These are phyloP conservation scores for Trichosurus vulpecula DNA, from an alignment of 2,797 vertebrate species.

Conservation along the genomic window DNA sequence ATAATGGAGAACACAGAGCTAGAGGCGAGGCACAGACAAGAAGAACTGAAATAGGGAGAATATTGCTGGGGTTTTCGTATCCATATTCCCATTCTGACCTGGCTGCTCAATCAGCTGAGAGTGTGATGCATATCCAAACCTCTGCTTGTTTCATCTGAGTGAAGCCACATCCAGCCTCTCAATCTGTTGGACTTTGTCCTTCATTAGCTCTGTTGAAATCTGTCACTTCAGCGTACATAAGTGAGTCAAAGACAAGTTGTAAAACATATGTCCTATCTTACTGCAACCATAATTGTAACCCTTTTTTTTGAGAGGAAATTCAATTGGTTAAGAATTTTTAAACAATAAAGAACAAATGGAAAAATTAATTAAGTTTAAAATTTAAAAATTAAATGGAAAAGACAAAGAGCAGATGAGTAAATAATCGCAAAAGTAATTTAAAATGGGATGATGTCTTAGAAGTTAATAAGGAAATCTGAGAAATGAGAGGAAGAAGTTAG, in stretches of 20 bases:
- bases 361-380: background rate
- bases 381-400: slow-evolving; percentile 15
- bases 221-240: slow-evolving; percentile 29
- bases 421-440: slow-evolving; percentile 5
- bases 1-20: background rate
- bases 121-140: background rate
- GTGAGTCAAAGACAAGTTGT: slow-evolving; percentile 36
- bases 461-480: background rate
- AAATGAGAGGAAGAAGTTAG: background rate
- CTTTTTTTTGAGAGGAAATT: slow-evolving; percentile 46
- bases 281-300: slow-evolving; percentile 22
- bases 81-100: background rate
- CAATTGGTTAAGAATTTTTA: slow-evolving; percentile 33
- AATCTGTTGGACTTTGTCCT: slow-evolving; percentile 5
- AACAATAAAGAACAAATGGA: background rate
- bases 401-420: slow-evolving; percentile 18
- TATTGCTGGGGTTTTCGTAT: background rate
- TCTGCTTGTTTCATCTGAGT: background rate
- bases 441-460: background rate
- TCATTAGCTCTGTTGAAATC: slow-evolving; percentile 30
- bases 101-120: background rate
- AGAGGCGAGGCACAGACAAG: background rate
- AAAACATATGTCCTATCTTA: slow-evolving; percentile 8
- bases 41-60: background rate
- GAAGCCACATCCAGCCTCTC: slow-evolving; percentile 1